Base-by-base conservation (phyloP, 2,113 vertebrate species). In the Callochromis pleurospilus region DNA sequence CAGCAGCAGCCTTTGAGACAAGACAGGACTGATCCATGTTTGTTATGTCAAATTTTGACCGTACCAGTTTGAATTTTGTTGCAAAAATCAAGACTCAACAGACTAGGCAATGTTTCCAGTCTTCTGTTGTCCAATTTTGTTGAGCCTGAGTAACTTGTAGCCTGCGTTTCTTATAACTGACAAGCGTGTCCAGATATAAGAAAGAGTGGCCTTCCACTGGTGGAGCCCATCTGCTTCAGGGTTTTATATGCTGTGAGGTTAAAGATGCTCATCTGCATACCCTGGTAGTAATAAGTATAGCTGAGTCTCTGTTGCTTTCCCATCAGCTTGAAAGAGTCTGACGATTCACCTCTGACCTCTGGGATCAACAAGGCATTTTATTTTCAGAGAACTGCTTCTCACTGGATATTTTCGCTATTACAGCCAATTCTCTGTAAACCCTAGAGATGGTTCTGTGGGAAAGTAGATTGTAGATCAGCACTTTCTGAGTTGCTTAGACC, bases 401-500 rank as follows among this genome's bases (percentile, higher is more conserved):
- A 42, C 65, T 1, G n/a, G n/a, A 42, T 70, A 70, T 70, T 15
- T 70, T 40, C 1, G 1, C 36, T 42, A 38, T 65, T 24, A 68
- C n/a, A 38, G 60, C 60, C 33, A 40, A 68, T 40, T 68, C n/a
- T 68, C 11, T 68, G n/a, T 68, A 40, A 68, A 68, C 62, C 65
- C 38, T 0, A 73, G 38, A 73, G 21, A 45, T 45, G 7, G 38
- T 42, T 73, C 2, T 73, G 21, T 15, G 8, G 38, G 65, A 15
- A 73, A 17, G 13, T 45, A 73, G 38, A 65, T 65, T 65, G 17
- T 70, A 70, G 62, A 40, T 40, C 36, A 70, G 62, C 62, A 68
- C 19, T 70, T 24, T 40, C 62, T 40, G 36, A 24, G 12, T 24
- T 40, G 36, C 36, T 70, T 40, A 14, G 36, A 70, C 36, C 5